These are phyloP conservation scores for Leptinotarsa haldemani DNA, from an alignment of 2,888 invertebrate species.

Conservation along the genomic window DNA sequence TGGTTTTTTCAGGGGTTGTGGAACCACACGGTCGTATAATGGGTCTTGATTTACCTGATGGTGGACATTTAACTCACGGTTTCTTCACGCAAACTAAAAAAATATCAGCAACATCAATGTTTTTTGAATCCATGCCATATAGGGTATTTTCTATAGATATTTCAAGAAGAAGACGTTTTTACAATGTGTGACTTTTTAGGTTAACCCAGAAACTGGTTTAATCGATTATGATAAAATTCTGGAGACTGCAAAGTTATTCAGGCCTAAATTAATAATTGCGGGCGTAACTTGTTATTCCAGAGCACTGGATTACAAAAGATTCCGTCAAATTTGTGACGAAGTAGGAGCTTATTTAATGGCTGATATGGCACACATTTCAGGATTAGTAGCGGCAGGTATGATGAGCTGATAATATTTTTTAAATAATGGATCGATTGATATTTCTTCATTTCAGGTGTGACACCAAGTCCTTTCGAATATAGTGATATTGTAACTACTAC, in stretches of 20 bases:
- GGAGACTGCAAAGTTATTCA: conserved; percentile 85
- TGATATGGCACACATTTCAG: conserved; percentile 97
- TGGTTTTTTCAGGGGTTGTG: conserved; percentile 66
- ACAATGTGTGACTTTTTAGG: conserved; percentile 61
- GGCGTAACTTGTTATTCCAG: conserved; percentile 95
- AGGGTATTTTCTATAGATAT: conserved; percentile 72
- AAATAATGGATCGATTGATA: not conserved
- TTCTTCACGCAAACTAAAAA: conserved; percentile 92
- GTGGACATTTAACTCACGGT: conserved; percentile 94
- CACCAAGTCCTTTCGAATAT: conserved; percentile 90
- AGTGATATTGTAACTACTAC: conserved; percentile 95
- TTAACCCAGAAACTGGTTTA: conserved; percentile 81
- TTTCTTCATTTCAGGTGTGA: conserved; percentile 69
- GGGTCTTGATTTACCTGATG: conserved; percentile 96
- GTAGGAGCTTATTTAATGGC: conserved; percentile 89
- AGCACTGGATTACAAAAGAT: conserved; percentile 89
- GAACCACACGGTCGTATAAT: conserved; percentile 96
- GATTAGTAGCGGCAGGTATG: conserved; percentile 86
- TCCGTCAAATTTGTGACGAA: conserved; percentile 85
- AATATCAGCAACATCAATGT: conserved; percentile 96
- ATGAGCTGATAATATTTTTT: conserved; percentile 13
- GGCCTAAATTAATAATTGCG: conserved; percentile 93
- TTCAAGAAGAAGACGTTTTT: not conserved
- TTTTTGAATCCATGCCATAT: conserved; percentile 98
- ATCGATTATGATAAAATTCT: conserved; percentile 93